phyloP scores from a whole-genome alignment of 2,888 invertebrate species.

The Patella ulyssiponensis region DNA sequence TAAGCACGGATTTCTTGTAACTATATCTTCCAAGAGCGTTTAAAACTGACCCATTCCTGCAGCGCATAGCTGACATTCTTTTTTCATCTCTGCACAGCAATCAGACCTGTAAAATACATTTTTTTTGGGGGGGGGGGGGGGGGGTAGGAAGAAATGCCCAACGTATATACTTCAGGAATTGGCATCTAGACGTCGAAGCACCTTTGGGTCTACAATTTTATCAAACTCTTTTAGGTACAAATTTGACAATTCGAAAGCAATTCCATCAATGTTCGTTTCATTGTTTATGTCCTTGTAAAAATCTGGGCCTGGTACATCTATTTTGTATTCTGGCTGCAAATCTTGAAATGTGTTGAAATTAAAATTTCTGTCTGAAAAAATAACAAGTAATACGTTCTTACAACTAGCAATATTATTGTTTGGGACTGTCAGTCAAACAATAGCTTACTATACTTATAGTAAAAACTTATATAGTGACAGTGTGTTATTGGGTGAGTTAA shows the following conservation, averaged over 20 bases:
- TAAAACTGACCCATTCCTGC: not conserved
- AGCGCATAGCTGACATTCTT: not conserved
- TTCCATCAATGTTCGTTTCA: too few species aligned
- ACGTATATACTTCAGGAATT: not conserved
- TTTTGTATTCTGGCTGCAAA: too few species aligned
- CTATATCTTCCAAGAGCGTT: not conserved
- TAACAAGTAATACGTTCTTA: not conserved
- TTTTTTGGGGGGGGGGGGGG: too few species aligned
- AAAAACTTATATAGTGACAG: too few species aligned
- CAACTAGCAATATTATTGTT: too few species aligned
- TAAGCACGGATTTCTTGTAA: not conserved
- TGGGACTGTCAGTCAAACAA: too few species aligned
- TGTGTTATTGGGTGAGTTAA: too few species aligned
- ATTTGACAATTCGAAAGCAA: not conserved
- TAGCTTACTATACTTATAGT: too few species aligned
- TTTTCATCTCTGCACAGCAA: slow-evolving; percentile 3
- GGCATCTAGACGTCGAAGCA: not conserved
- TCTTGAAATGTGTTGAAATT: not conserved
- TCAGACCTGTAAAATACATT: not conserved
- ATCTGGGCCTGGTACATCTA: too few species aligned
- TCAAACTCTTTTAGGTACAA: not conserved
- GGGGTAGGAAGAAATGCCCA: too few species aligned
- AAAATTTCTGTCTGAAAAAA: not conserved
- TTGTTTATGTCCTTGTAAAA: too few species aligned
- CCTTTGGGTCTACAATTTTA: not conserved